Base-by-base conservation (phyloP, 2,888 invertebrate species). In the Melipona bicolor region DNA sequence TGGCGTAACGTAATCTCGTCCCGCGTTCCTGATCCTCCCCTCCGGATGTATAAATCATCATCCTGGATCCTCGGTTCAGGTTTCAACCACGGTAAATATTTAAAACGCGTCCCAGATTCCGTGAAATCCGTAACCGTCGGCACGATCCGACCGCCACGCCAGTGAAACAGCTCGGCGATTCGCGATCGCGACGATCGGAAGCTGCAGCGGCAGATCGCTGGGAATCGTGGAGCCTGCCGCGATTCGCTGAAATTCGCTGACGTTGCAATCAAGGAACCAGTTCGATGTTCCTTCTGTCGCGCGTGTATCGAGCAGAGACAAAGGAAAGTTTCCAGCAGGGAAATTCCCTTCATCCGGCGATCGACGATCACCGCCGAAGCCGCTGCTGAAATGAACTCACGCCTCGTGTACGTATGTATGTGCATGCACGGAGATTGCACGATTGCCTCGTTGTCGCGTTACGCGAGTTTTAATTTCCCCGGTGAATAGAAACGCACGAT, bases 41-140 rank as follows among this genome's bases (percentile, higher is more conserved):
- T 56, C 49, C 49, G 62, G 43, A 43, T 81, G 67, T 74, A 88
- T 88, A 88, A 88, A 84, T 86, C 84, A 82, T 84, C 69, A 69
- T 88, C 50, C 69, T 54, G 49, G 24, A 50, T 36, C 36, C 52
- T 77, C 70, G 21, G 36, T 70, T 65, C 70, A 64, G 73, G 52
- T 64, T 65, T 52, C 24, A 32, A 2, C 64, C 21, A 62, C 24
- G 68, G 75, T 88, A 78, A 88, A 88, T 88, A 80, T 88, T 88
- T 88, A 77, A 87, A 86, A 65, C 67, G 24, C 73, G 79, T 59
- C 43, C 85, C 78, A 82, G 79, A 84, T 88, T 52, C 73, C 75
- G 62, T n/a, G 32, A 56, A 81, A 36, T 75, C 64, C 68, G 59
- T 27, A 71, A 64, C 70, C 76, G n/a, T 78, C 27, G 17, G 24